Conservation (phyloP, 2,888 invertebrate species). For the Glaucopsyche alexis region DNA sequence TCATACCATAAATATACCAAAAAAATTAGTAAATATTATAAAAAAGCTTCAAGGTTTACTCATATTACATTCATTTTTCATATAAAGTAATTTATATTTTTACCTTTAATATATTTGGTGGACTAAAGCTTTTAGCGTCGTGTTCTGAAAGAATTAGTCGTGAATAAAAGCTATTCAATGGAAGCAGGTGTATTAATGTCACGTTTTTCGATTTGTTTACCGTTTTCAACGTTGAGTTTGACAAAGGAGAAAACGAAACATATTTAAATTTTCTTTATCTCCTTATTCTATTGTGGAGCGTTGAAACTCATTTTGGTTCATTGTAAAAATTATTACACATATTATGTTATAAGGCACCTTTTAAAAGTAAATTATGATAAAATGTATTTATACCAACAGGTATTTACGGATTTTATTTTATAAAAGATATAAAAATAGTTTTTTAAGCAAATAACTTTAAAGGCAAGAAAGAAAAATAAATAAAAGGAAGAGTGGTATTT, state of each 20-base stretch:
- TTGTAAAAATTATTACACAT: no score
- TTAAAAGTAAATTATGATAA: no score
- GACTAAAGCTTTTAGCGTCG: constrained; percentile 14
- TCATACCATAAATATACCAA: no score
- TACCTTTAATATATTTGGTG: neutral
- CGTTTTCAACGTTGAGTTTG: constrained; percentile 27
- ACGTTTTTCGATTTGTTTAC: constrained; percentile 29
- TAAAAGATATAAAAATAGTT: no score
- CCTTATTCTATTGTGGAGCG: constrained; percentile 30
- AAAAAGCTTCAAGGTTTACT: neutral
- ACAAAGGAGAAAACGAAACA: constrained; percentile 29
- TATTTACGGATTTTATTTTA: no score
- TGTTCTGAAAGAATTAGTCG: constrained; percentile 39
- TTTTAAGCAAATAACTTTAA: no score
- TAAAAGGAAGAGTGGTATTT: no score
- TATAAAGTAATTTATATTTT: neutral
- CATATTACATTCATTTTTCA: neutral
- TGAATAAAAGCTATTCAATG: constrained; percentile 26
- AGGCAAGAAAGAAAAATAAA: no score
- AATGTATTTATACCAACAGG: no score
- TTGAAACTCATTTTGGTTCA: constrained; percentile 29
- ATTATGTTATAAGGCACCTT: no score
- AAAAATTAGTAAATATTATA: no score
- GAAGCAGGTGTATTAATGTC: constrained; percentile 22
- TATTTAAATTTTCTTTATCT: constrained; percentile 32